Evolutionary conservation across 1,140 invertebrate genomes (phyloP).

Genomic region (Drosophila melanica): DNA sequence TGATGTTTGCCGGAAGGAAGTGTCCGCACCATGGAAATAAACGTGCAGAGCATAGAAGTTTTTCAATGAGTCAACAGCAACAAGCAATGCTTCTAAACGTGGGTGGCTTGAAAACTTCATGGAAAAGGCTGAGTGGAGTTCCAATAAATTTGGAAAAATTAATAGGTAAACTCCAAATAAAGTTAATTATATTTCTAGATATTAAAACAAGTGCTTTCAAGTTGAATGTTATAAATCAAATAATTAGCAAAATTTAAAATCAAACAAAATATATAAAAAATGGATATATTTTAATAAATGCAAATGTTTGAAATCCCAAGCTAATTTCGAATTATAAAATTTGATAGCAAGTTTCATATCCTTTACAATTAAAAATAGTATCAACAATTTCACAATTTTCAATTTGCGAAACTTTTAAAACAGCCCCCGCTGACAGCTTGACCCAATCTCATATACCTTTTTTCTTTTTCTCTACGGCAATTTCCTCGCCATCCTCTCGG

Average conservation of each 20-base stretch:
- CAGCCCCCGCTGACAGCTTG: background rate
- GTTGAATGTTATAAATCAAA: too few relatives aligned
- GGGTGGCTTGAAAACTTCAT: slow-evolving; percentile 20
- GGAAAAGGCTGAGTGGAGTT: background rate
- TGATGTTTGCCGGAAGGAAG: slow-evolving; percentile 45
- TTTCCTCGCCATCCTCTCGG: slow-evolving; percentile 93
- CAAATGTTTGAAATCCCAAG: too few relatives aligned
- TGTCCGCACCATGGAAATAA: slow-evolving; percentile 60
- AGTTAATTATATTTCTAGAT: too few relatives aligned
- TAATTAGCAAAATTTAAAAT: background rate
- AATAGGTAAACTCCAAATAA: too few relatives aligned
- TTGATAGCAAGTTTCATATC: too few relatives aligned
- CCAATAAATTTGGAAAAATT: too few relatives aligned
- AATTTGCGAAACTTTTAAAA: slow-evolving; percentile 1
- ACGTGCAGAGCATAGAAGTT: slow-evolving; percentile 39
- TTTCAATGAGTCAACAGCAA: slow-evolving; percentile 37
- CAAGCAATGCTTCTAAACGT: background rate
- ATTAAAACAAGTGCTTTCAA: too few relatives aligned
- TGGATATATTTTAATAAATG: too few relatives aligned
- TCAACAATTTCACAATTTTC: background rate
- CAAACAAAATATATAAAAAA: background rate
- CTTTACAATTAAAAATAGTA: background rate
- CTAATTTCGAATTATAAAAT: too few relatives aligned
- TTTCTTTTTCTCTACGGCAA: slow-evolving; percentile 91
- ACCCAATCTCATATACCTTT: slow-evolving; percentile 87